Evolutionary conservation across 2,888 invertebrate species (phyloP).

Genomic region (Phania funesta): DNA sequence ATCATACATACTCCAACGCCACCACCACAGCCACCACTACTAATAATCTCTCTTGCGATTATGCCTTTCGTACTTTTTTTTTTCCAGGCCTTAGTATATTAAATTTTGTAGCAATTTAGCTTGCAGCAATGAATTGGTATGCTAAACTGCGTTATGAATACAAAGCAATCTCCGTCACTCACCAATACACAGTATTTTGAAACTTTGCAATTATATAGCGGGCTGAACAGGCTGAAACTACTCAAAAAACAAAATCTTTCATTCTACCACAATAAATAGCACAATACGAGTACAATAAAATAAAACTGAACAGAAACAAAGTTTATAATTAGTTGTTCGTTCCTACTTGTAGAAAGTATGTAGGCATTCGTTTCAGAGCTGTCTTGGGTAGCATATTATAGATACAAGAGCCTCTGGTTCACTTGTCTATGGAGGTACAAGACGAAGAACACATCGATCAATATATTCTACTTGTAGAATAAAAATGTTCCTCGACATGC

Average conservation of each 20-base stretch:
- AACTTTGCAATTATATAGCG: slow-evolving; percentile 43
- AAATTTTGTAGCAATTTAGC: slow-evolving; percentile 44
- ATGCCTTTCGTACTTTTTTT: slow-evolving; percentile 25
- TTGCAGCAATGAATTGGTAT: slow-evolving; percentile 38
- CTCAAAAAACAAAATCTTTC: too few relatives aligned
- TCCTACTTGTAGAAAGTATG: too few relatives aligned
- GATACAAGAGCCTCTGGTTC: too few relatives aligned
- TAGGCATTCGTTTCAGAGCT: too few relatives aligned
- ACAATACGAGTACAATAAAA: neutral
- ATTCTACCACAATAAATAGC: neutral
- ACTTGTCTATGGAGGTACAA: too few relatives aligned
- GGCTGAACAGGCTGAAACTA: neutral
- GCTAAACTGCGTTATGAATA: slow-evolving; percentile 4
- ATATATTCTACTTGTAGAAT: too few relatives aligned
- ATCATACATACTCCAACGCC: neutral
- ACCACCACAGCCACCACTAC: slow-evolving; percentile 35
- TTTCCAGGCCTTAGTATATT: slow-evolving; percentile 30
- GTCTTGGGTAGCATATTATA: too few relatives aligned
- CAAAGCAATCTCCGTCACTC: slow-evolving; percentile 51
- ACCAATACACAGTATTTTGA: slow-evolving; percentile 38
- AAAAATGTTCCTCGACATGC: too few relatives aligned
- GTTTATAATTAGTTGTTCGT: slow-evolving; percentile 15
- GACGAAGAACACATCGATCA: too few relatives aligned
- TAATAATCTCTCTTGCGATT: slow-evolving; percentile 45
- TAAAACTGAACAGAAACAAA: slow-evolving; percentile 8